Base-by-base conservation (phyloP, 2,797 vertebrate species). In the Peromyscus melanophrys region DNA sequence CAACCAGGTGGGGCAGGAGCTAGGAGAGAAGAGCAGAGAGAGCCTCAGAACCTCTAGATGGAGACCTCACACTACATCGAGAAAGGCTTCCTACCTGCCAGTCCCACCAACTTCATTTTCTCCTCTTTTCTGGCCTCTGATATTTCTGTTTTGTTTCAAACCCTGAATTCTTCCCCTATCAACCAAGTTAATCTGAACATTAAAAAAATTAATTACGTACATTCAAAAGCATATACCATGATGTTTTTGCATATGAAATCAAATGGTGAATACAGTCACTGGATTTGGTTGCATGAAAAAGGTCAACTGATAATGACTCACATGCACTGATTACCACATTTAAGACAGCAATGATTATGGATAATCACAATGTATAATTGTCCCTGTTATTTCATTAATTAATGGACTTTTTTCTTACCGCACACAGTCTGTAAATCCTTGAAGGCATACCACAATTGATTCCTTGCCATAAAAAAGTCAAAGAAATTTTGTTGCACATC, bases 351-450 rank as follows among this genome's bases (percentile, higher is more conserved):
- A 40, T 76, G 57, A 80, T 92, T 89, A 85, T 5, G 78, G 31
- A 34, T 40, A 57, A 88, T 93, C 69, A 96, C 40, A 93, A 92
- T 34, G 21, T 12, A 2, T 49, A 63, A 89, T 40, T 80, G 80
- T 59, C 34, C 49, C 31, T 85, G 14, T 84, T 67, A 19, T 65
- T 94, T 82, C 49, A 89, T 92, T 92, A 69, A 94, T 87, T 93
- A 96, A 40, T 14, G 57, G 81, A 25, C 5, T 69, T 69, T 80
- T 93, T 83, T 93, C 83, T 93, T 85, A 37, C 59, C 29, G 14
- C 6, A 61, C 11, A 6, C 49, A 86, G 7, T 52, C 88, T 61
- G 65, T 40, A 84, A 89, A 81, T 81, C n/a, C 4, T 73, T 78
- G 4, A 29, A 63, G 34, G 34, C 27, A n/a, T 59, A 52, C 11